Conservation (phyloP, 2,113 vertebrate genomes). For the Symphodus melops region DNA sequence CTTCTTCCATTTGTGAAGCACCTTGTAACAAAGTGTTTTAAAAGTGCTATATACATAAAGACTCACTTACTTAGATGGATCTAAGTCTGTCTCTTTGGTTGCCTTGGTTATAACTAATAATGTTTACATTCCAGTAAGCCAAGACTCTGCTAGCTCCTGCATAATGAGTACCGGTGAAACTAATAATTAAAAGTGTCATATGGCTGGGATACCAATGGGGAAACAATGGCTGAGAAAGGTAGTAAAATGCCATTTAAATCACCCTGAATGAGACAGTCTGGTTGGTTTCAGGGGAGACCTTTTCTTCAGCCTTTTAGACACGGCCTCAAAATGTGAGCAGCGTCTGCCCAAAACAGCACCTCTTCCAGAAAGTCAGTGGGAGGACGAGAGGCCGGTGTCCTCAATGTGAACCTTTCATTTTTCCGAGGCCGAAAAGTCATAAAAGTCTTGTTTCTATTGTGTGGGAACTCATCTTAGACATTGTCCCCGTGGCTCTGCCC, state of each 20-base stretch:
- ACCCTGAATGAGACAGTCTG: conserved; percentile 78
- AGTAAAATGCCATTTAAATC: conserved; percentile 84
- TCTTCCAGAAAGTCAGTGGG: conserved; percentile 64
- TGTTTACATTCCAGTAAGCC: conserved; percentile 49
- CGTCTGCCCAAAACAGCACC: conserved; percentile 58
- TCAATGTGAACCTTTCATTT: conserved; percentile 72
- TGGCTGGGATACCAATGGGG: conserved; percentile 50
- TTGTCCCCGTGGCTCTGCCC: conserved; percentile 77
- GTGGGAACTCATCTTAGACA: conserved; percentile 84
- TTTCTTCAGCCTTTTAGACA: conserved; percentile 69
- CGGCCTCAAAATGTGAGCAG: conserved; percentile 66
- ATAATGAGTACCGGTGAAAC: conserved; percentile 50
- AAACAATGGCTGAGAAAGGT: conserved; percentile 74
- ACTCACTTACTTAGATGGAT: too few relatives aligned
- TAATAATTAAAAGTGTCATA: conserved; percentile 72
- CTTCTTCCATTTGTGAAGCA: too few relatives aligned
- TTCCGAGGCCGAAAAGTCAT: conserved; percentile 76
- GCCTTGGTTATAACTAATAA: conserved; percentile 45
- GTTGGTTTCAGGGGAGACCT: conserved; percentile 67
- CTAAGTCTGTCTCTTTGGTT: conserved; percentile 40
- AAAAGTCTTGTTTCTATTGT: conserved; percentile 87
- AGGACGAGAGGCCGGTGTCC: conserved; percentile 60
- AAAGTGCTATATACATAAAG: too few relatives aligned
- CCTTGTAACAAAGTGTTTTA: too few relatives aligned
- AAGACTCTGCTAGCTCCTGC: conserved; percentile 57